Base-by-base conservation (phyloP, 1,140 invertebrate species). In the Drosophila nigromelanica region DNA sequence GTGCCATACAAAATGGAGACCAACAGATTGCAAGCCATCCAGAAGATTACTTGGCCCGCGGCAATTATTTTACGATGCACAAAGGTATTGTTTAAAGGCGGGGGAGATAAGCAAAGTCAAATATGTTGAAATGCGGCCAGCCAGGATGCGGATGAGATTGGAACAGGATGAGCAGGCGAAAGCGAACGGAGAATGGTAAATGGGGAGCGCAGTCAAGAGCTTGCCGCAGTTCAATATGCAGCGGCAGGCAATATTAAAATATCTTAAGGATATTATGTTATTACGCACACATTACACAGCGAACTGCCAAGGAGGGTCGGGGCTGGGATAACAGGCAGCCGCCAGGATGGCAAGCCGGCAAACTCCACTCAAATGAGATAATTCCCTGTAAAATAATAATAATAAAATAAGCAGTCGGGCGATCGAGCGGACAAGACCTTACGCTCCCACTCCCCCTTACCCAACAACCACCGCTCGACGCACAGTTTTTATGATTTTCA, bases 1-100 rank as follows among this genome's bases (percentile, higher is more conserved):
- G 10, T 42, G 47, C 35, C 64, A 40, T 14, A 47, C 15, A 43
- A 54, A 70, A 33, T 39, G 35, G 18, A 50, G 33, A 35, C 63
- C 52, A 40, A 24, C 52, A 69, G 81, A 87, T 86, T 86, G 82
- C 82, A 87, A 78, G 82, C 75, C 78, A 86, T 79, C 81, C 76
- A 85, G 78, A 82, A 86, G 82, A 90, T 90, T 90, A 90, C 87
- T 83, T 76, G 55, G 63, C 87, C 87, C 73, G 79, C 76, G 77
- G 87, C 87, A 90, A 90, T 90, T 90, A 90, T 90, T 90, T 90
- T 90, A 90, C 77, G 87, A 90, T 90, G 87, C 87, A 90, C 87
- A 90, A 90, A 90, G 87, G 87, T 90, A 90, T 90, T 83, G 87
- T 90, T 87, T 87, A 90, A 77, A 69, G 59, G 59, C 51, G 56